Conservation (phyloP, 2,113 vertebrate genomes). For the Megalops atlanticus region DNA sequence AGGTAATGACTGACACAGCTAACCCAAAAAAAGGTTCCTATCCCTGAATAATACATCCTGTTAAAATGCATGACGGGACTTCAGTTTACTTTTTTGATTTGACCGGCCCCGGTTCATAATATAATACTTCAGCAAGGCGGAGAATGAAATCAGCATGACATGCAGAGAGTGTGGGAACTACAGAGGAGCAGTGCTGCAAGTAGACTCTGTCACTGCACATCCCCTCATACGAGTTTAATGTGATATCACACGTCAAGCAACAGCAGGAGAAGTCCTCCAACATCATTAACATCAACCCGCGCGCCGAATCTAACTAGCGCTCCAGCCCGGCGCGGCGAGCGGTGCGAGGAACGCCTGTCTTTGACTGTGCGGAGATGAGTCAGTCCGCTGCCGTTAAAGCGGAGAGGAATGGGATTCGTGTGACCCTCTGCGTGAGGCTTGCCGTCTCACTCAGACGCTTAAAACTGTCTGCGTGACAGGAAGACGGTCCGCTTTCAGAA, state of each 20-base stretch:
- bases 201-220: constrained; percentile 34
- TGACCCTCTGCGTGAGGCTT: constrained; percentile 52
- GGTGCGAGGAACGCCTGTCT: too few species aligned
- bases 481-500: constrained; percentile 56
- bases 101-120: not conserved
- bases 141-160: not conserved
- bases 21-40: too few species aligned
- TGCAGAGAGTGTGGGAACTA: not conserved
- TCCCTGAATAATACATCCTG: too few species aligned
- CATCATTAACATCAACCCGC: constrained; percentile 46
- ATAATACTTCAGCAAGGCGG: not conserved
- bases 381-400: not conserved
- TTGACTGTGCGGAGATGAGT: constrained; percentile 41
- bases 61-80: too few species aligned
- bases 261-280: constrained; percentile 37
- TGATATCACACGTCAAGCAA: constrained; percentile 46
- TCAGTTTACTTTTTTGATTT: too few species aligned
- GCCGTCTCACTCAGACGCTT: constrained; percentile 50
- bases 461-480: too few species aligned
- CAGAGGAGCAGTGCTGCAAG: constrained; percentile 40
- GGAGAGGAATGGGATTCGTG: constrained; percentile 38
- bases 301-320: constrained; percentile 56
- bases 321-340: not conserved
- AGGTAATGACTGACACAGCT: too few species aligned
- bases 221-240: constrained; percentile 45